Evolutionary conservation across 1,140 invertebrate species (phyloP).

Genomic region (Manduca sexta): DNA sequence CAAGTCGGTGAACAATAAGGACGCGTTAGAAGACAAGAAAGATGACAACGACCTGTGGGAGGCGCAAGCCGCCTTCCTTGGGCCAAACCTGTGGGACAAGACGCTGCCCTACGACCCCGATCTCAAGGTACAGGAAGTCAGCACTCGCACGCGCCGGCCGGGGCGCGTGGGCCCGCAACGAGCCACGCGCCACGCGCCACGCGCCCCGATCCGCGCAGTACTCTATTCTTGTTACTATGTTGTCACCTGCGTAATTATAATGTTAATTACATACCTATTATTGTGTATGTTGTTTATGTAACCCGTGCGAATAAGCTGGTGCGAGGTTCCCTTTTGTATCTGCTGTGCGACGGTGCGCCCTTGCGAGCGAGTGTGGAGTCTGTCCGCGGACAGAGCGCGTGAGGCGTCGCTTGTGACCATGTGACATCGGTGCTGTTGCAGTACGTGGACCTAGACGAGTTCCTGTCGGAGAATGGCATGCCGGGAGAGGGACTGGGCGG

Average conservation of each 20-base stretch:
- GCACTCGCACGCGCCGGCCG: constrained; percentile 10
- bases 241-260: neutral
- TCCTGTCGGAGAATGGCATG: constrained; percentile 94
- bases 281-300: neutral
- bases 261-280: too few relatives aligned
- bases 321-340: constrained; percentile 5
- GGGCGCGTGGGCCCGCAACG: too few relatives aligned
- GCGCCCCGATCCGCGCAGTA: neutral
- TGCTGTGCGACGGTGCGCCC: neutral
- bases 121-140: constrained; percentile 88
- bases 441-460: constrained; percentile 97
- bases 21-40: constrained; percentile 84
- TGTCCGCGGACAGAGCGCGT: constrained; percentile 5
- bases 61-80: constrained; percentile 93
- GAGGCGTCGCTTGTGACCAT: neutral
- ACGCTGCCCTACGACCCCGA: constrained; percentile 91
- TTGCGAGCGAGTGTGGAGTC: neutral
- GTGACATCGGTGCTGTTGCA: constrained; percentile 71
- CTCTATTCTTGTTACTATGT: neutral
- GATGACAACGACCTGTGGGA: constrained; percentile 91
- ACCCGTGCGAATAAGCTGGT: neutral
- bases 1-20: constrained; percentile 77
- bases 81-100: constrained; percentile 96
- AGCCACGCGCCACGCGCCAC: neutral
- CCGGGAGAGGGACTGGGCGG: constrained; percentile 83